These are phyloP conservation scores for Paratrypauchen microcephalus DNA, from an alignment of 2,797 vertebrate genomes.

Conservation along the genomic window DNA sequence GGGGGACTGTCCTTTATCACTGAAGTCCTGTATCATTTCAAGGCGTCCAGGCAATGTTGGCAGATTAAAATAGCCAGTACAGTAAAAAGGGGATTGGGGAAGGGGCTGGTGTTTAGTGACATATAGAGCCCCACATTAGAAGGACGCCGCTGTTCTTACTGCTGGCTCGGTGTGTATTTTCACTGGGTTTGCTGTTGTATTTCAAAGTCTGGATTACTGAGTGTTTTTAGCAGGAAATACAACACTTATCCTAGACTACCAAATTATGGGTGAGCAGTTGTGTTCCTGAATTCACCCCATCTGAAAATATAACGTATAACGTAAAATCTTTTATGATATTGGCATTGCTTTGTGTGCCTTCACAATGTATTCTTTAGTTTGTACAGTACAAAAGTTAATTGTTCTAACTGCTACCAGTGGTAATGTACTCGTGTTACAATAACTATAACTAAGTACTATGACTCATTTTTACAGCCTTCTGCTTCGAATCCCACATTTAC, in stretches of 20 bases:
- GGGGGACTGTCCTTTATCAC: slow-evolving; percentile 72
- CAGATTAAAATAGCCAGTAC: slow-evolving; percentile 21
- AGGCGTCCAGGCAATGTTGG: slow-evolving; percentile 41
- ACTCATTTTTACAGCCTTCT: neutral
- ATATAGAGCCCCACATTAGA: slow-evolving; percentile 34
- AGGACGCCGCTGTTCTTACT: no score
- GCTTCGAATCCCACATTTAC: neutral
- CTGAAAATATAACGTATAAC: neutral
- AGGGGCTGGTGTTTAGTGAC: slow-evolving; percentile 38
- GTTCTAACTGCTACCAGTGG: neutral
- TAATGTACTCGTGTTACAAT: neutral
- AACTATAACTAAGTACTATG: neutral
- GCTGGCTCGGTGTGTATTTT: slow-evolving; percentile 18
- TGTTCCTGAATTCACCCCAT: slow-evolving; percentile 28
- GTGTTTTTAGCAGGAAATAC: slow-evolving; percentile 58
- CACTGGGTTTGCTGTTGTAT: slow-evolving; percentile 38
- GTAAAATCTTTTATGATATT: no score
- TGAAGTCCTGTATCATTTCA: slow-evolving; percentile 64
- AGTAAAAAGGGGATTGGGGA: slow-evolving; percentile 44
- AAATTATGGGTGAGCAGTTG: slow-evolving; percentile 32
- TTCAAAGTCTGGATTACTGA: slow-evolving; percentile 63
- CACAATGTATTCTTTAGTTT: neutral
- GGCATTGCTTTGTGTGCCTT: neutral
- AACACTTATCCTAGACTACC: slow-evolving; percentile 36
- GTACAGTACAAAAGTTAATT: neutral